Evolutionary conservation across 2,888 invertebrate genomes (phyloP), one percentile per base, ranked within the genome.

Genomic region (Diploptera punctata): DNA sequence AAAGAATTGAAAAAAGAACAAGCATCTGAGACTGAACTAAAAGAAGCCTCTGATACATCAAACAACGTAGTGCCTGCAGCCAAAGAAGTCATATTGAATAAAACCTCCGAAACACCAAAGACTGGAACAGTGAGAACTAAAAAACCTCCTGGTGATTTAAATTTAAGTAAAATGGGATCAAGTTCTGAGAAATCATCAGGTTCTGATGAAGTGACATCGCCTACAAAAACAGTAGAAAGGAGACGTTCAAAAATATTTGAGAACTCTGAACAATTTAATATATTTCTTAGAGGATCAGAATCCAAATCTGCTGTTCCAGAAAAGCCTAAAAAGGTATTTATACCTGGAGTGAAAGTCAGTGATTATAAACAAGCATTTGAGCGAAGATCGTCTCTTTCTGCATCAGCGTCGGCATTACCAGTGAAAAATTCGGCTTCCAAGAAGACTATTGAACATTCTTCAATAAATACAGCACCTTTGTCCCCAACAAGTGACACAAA

Each of bases 281-380:
- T 87, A 75, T 82, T 87, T 80, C 82, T 76, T 71, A 80, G 79
- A 9, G 72, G 75, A 47, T 78, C 44, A 10, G 81, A 80, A 29
- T 81, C 82, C 72, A 83, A 81, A 65, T 82, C 80, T 49, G 81
- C 84, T n/a, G 68, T 68, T 13, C 68, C 70, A 69, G 85, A 87
- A 65, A 93, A 93, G 80, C 91, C 91, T 43, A 94, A 93, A 82
- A 95, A 94, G 82, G 86, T 94, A 67, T 89, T 93, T 76, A 91
- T 94, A 80, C 92, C 94, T 33, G 87, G 88, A 38, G 93, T 94
- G 18, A 94, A 92, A 81, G 94, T 95, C 1, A 93, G 93, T 68
- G 94, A 92, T 80, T 94, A 93, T 77, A 95, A 94, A 78, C 92
- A 92, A 78, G 94, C 93, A 78, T 95, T 94, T 80, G 94, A 95